These are phyloP conservation scores for Notocelia uddmanniana DNA, from an alignment of 2,888 invertebrate species.

Conservation along the genomic window DNA sequence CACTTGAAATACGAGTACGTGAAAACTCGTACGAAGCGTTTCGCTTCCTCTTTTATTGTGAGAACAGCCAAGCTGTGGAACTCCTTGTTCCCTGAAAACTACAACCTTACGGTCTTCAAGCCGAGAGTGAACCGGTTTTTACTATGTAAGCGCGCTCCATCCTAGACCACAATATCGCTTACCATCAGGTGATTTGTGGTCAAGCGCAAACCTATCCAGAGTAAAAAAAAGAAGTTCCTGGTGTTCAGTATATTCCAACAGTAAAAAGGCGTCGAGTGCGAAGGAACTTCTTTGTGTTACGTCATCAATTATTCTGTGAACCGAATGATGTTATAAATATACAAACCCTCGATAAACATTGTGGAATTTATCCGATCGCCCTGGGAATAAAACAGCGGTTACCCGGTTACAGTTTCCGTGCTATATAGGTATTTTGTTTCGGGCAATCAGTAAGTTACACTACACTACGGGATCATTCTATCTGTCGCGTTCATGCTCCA, in stretches of 20 bases:
- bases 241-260: background rate
- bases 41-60: too few relatives aligned
- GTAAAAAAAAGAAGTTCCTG: too few relatives aligned
- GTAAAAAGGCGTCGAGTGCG: background rate
- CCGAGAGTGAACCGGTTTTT: too few relatives aligned
- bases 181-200: too few relatives aligned
- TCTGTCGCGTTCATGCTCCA: background rate
- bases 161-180: too few relatives aligned
- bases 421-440: background rate
- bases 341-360: constrained; percentile 20
- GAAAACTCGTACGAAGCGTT: too few relatives aligned
- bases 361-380: constrained; percentile 17
- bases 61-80: too few relatives aligned
- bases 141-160: too few relatives aligned
- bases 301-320: constrained; percentile 20
- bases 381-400: constrained; percentile 9
- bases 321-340: constrained; percentile 21
- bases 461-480: constrained; percentile 4
- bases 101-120: too few relatives aligned
- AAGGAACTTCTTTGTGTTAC: background rate
- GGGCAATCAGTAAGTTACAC: background rate
- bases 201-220: too few relatives aligned
- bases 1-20: too few relatives aligned
- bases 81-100: too few relatives aligned
- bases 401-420: background rate